Base-by-base conservation (phyloP, 2,113 vertebrate genomes). In the Dicerorhinus sumatrensis region DNA sequence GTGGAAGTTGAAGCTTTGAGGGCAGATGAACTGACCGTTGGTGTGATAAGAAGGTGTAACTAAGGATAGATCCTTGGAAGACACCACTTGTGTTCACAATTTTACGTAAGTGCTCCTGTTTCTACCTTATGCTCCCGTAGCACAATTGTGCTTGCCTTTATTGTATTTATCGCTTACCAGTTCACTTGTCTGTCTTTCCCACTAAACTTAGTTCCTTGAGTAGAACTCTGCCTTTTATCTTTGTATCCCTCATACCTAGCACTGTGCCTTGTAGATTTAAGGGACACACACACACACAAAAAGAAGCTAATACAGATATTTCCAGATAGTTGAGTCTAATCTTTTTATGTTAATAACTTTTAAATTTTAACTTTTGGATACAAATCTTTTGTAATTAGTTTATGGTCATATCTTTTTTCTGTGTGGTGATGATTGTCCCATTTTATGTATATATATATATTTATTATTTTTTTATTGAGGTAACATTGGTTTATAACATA, bases 221-320 rank as follows among this genome's bases (percentile, higher is more conserved):
- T 84, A 83, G 75, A 39, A 46, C 16, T 70, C 69, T 88, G 62
- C 75, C 62, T 92, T 87, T 96, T 96, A 84, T 69, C 17, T 87
- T 12, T 92, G 6, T 92, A 46, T 76, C 36, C 16, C 17, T 76
- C 36, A 31, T 95, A 58, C 39, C 9, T 75, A 91, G 42, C 4
- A 81, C 9, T 10, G 23, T 79, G 29, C 69, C 48, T 80, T 23
- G 51, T 77, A 96, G 70, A 91, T 70, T 77, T 92, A 83, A 83
- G 42, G 17, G 6, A 31, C 29, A 33, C 16, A 39, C 25, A 36
- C 2, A 65, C 33, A 91, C n/a, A 63, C 75, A 85, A 27, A 54
- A 95, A 62, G 51, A 91, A 85, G 8, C 54, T 83, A 79, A 69
- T 83, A 14, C 1, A 77, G 76, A 17, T 97, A 89, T 70, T 76